Evolutionary conservation across 2,888 invertebrate genomes (phyloP), one percentile per base, ranked within the genome.

Genomic region (Helleia helle): DNA sequence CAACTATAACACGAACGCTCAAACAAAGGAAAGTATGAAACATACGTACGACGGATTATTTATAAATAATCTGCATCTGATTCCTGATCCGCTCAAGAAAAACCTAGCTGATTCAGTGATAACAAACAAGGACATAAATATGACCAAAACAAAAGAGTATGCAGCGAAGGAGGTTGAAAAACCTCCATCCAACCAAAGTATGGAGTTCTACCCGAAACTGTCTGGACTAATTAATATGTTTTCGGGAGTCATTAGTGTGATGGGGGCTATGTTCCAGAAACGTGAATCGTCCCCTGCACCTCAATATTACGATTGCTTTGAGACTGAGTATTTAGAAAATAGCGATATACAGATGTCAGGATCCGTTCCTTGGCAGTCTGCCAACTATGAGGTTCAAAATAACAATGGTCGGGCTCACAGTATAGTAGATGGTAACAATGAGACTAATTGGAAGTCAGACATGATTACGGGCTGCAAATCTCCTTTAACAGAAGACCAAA

Each of bases 21-120:
- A 51, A 43, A 48, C 60, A 15, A 70, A 59, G 47, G 44, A 53
- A 27, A 71, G 71, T 12, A 65, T 76, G 59, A 71, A 62, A 46
- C 51, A 61, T 17, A 48, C 61, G 0, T 71, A 64, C 28, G 69
- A 76, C 17, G 64, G 65, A 4, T 46, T 70, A 40, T 61, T 72
- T 41, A 47, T 76, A 11, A 65, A 69, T 43, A 74, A 67, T 40
- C 49, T 79, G 2, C 71, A 72, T 46, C 47, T 70, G 1, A 64
- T 77, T 39, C 70, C 76, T 0, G 76, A 80, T 52, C 71, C 76
- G 2, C 44, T 83, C 40, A 69, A 67, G 54, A 81, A 79, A 53
- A 79, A 80, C 56, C 56, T 83, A 34, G 83, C 77, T 1, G 83
- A 83, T 41, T 64, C 72, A 0, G 58, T 77, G 7, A 65, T 68